Evolutionary conservation across 2,113 vertebrate species (phyloP).

Genomic region (Sinocyclocheilus anshuiensis): DNA sequence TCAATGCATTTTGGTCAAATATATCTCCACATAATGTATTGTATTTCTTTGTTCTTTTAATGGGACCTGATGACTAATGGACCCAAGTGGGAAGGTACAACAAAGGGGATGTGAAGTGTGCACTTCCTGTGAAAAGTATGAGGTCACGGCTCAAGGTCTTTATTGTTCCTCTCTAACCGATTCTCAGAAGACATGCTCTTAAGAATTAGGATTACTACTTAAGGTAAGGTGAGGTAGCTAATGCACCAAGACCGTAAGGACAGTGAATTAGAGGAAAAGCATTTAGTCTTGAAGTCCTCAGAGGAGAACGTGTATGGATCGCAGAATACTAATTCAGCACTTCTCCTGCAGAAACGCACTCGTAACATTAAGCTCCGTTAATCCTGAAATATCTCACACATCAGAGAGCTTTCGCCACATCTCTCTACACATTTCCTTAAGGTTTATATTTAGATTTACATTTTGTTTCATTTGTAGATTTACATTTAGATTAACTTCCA

Average conservation of each 20-base stretch:
- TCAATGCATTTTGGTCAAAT: constrained; percentile 70
- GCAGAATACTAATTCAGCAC: constrained; percentile 1
- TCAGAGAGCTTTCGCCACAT: constrained; percentile 4
- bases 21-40: constrained; percentile 65
- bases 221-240: constrained; percentile 9
- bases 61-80: constrained; percentile 68
- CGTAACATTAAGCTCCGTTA: not conserved
- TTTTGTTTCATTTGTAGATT: constrained; percentile 15
- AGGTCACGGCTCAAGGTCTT: constrained; percentile 69
- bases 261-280: constrained; percentile 15
- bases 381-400: constrained; percentile 12
- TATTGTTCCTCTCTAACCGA: constrained; percentile 41
- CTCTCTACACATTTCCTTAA: constrained; percentile 13
- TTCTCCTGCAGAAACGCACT: not conserved
- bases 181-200: constrained; percentile 54
- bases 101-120: constrained; percentile 60
- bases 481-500: constrained; percentile 30
- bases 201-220: constrained; percentile 12
- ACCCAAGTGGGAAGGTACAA: constrained; percentile 59
- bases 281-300: constrained; percentile 4
- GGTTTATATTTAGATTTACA: constrained; percentile 32
- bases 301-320: not conserved
- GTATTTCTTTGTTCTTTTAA: constrained; percentile 68
- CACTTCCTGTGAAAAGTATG: constrained; percentile 60
- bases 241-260: not conserved